These are phyloP conservation scores for Mesembrinibis cayennensis DNA, from an alignment of 2,113 vertebrate genomes.

Conservation along the genomic window DNA sequence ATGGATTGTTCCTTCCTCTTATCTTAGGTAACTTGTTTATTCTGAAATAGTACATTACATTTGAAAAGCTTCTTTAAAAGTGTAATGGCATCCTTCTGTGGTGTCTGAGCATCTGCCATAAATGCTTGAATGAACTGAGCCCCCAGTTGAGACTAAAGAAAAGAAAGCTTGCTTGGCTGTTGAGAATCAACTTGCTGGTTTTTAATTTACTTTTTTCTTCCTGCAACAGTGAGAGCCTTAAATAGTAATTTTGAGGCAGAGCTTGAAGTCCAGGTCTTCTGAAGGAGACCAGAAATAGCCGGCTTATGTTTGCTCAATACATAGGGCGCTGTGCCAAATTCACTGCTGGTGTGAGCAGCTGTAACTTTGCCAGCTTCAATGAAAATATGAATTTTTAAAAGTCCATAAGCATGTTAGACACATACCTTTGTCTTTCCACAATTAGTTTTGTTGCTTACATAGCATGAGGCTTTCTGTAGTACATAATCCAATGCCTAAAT, in stretches of 20 bases:
- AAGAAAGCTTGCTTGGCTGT: background rate
- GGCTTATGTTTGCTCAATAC: background rate
- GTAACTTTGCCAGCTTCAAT: conserved; percentile 37
- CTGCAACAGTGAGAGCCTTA: background rate
- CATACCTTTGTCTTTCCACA: conserved; percentile 62
- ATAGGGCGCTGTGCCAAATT: background rate
- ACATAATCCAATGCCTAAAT: conserved; percentile 51
- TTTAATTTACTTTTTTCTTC: background rate
- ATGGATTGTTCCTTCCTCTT: background rate
- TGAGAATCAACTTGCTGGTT: background rate
- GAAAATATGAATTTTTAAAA: conserved; percentile 51
- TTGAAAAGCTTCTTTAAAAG: background rate
- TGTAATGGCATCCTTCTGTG: background rate
- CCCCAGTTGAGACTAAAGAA: background rate
- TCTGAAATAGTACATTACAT: background rate
- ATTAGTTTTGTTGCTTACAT: conserved; percentile 60
- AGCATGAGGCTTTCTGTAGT: conserved; percentile 46
- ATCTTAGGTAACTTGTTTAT: background rate
- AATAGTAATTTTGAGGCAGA: background rate
- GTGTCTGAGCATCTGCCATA: background rate
- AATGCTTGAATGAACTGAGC: background rate
- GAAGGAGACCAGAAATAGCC: conserved; percentile 27
- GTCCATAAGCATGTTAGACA: conserved; percentile 60
- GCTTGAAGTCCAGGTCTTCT: conserved; percentile 16
- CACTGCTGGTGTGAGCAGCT: conserved; percentile 58